These are phyloP conservation scores for Polydrusus cervinus DNA, from an alignment of 2,888 invertebrate genomes.

Conservation along the genomic window DNA sequence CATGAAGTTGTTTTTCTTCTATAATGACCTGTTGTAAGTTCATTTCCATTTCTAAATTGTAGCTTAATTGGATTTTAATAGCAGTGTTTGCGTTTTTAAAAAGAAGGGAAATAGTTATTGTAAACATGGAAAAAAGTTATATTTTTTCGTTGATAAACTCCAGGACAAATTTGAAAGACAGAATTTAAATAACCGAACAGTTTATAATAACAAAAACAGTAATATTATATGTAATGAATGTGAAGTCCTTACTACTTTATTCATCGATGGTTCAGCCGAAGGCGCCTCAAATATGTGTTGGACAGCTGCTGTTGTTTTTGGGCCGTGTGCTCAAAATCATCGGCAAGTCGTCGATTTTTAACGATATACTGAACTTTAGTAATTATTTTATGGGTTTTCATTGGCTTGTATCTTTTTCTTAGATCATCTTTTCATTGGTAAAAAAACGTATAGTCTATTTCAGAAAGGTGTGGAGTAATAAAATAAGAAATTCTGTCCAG, in stretches of 20 bases:
- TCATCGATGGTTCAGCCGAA: slow-evolving; percentile 29
- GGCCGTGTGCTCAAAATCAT: slow-evolving; percentile 33
- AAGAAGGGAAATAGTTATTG: background rate
- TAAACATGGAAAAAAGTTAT: slow-evolving; percentile 8
- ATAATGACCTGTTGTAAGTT: slow-evolving; percentile 23
- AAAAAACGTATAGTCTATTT: no score
- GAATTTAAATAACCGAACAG: background rate
- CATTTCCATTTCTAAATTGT: slow-evolving; percentile 14
- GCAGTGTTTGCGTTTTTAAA: slow-evolving; percentile 19
- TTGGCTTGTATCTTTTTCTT: no score
- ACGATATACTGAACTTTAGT: no score
- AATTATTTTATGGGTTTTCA: no score
- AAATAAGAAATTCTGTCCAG: no score
- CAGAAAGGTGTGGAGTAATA: no score
- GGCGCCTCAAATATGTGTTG: slow-evolving; percentile 50
- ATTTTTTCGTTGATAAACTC: background rate
- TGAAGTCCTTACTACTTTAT: background rate
- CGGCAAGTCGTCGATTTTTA: background rate
- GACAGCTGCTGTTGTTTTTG: slow-evolving; percentile 57
- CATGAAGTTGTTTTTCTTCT: slow-evolving; percentile 12
- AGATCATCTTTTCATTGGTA: no score
- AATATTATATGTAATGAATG: background rate
- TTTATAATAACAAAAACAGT: no score
- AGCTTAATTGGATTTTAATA: slow-evolving; percentile 11
- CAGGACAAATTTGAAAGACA: background rate